phyloP scores from a whole-genome alignment of 2,797 vertebrate species.

The Pangasius larnaudii region DNA sequence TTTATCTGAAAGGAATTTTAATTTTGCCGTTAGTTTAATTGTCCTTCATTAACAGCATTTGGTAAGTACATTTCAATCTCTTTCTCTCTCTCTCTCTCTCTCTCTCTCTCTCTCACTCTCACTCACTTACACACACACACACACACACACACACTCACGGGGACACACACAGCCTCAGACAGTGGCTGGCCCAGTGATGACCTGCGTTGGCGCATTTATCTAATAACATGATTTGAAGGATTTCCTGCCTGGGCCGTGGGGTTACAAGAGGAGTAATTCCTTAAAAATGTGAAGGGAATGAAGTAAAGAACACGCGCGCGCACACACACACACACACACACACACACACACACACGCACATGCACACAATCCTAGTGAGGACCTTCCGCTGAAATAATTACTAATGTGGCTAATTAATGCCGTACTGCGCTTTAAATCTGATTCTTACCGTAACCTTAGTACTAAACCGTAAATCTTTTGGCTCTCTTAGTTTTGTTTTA shows the following conservation, averaged over 20 bases:
- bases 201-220: constrained; percentile 54
- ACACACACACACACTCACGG: not conserved
- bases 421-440: not conserved
- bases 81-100: not conserved
- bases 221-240: constrained; percentile 61
- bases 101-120: not conserved
- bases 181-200: constrained; percentile 55
- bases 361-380: not conserved
- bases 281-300: constrained; percentile 4
- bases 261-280: not conserved
- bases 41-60: not conserved
- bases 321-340: not conserved
- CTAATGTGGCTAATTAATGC: not conserved
- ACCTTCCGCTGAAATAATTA: not conserved
- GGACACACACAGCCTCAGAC: not conserved
- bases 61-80: not conserved
- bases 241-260: constrained; percentile 49
- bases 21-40: not conserved
- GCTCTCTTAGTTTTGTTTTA: not conserved
- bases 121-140: not conserved
- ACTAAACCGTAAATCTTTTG: not conserved
- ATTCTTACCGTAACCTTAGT: not conserved
- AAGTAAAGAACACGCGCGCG: not conserved
- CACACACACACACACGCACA: not conserved
- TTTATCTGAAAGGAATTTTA: constrained; percentile 2